Percentiles rank a stretch among this genome's conserved stretches.
Conservation (phyloP, 2,888 invertebrate genomes). For the Mimachlamys varia region DNA sequence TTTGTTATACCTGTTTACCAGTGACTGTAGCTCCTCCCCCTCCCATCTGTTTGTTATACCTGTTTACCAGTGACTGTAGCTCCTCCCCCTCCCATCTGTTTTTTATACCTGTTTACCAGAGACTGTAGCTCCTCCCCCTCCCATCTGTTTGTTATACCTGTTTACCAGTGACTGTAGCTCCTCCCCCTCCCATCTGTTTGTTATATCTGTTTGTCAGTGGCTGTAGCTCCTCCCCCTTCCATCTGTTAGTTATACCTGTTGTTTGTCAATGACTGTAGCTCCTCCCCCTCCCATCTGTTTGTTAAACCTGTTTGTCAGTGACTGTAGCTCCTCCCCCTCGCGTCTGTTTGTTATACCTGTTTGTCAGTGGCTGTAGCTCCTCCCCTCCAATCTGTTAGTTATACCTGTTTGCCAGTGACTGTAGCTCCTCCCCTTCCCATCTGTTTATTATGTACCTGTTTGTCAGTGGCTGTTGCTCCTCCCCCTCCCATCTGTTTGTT, state of each 20-base stretch:
- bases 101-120: conserved; percentile 54
- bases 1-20: conserved; percentile 67
- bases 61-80: conserved; percentile 34
- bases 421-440: conserved; percentile 39
- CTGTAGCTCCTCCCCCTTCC: conserved; percentile 27
- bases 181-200: conserved; percentile 63
- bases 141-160: conserved; percentile 56
- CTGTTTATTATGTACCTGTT: conserved; percentile 49
- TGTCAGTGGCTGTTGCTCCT: conserved; percentile 51
- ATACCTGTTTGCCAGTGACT: conserved; percentile 41
- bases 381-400: not conserved
- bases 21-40: conserved; percentile 62
- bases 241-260: not conserved
- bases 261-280: conserved; percentile 52
- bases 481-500: not conserved
- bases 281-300: not conserved
- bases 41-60: conserved; percentile 71
- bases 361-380: no score
- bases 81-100: conserved; percentile 28
- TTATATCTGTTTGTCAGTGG: conserved; percentile 55
- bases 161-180: conserved; percentile 65
- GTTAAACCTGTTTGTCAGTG: conserved; percentile 70
- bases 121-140: conserved; percentile 40
- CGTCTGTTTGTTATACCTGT: no score
- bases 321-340: conserved; percentile 62